phyloP scores from a whole-genome alignment of 1,140 invertebrate species.

The Drosophila pruinosa region DNA sequence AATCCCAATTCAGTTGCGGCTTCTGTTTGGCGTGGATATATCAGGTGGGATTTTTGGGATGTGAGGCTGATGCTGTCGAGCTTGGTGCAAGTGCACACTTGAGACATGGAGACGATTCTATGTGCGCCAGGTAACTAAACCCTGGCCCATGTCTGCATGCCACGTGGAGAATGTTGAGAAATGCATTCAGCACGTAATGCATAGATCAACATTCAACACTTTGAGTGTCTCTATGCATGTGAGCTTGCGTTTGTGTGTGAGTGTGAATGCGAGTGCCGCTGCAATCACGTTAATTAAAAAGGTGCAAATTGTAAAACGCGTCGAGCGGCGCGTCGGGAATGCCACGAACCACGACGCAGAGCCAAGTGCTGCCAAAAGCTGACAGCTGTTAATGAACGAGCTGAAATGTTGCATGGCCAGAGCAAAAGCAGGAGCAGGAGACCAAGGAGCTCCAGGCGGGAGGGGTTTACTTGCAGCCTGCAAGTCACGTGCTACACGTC shows the following conservation, averaged over 20 bases:
- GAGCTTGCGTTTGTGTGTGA: slow-evolving; percentile 2
- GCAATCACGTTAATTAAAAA: slow-evolving; percentile 83
- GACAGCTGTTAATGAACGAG: slow-evolving; percentile 82
- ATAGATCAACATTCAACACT: slow-evolving; percentile 64
- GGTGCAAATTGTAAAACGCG: slow-evolving; percentile 82
- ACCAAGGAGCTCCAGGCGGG: too few relatives aligned
- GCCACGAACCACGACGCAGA: slow-evolving; percentile 40
- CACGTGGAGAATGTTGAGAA: slow-evolving; percentile 33
- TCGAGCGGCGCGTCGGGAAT: slow-evolving; percentile 51
- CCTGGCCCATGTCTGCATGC: background rate
- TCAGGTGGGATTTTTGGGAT: slow-evolving; percentile 34
- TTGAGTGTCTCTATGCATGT: background rate
- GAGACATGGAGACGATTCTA: slow-evolving; percentile 54
- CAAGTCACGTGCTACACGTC: slow-evolving; percentile 74
- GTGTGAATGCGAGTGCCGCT: slow-evolving; percentile 47
- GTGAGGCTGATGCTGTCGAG: slow-evolving; percentile 21
- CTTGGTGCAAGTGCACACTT: slow-evolving; percentile 73
- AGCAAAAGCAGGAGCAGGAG: background rate
- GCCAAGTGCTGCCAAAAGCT: slow-evolving; percentile 73
- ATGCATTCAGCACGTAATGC: slow-evolving; percentile 75
- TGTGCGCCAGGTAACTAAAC: slow-evolving; percentile 1
- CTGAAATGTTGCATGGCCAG: slow-evolving; percentile 22
- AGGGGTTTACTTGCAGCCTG: slow-evolving; percentile 18
- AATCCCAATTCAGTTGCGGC: slow-evolving; percentile 30
- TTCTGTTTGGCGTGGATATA: slow-evolving; percentile 17